Evolutionary conservation across 1,140 invertebrate species (phyloP).

Genomic region (Drosophila sp.): DNA sequence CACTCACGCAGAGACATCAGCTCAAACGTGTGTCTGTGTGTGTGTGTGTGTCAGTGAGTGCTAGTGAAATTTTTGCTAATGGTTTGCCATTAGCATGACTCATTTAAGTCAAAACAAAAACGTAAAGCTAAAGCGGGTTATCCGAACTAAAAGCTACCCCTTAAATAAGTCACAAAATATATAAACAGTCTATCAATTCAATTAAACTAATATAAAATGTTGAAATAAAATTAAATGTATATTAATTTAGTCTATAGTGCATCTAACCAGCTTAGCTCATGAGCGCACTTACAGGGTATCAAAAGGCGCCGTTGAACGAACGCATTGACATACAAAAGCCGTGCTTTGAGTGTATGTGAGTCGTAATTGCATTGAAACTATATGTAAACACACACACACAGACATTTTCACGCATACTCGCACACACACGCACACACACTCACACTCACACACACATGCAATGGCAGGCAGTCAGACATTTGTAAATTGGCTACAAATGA

Average conservation of each 20-base stretch:
- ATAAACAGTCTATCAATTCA: too few species aligned
- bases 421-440: slow-evolving; percentile 33
- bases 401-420: neutral
- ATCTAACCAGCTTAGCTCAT: neutral
- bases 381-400: slow-evolving; percentile 37
- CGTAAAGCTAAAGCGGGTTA: neutral
- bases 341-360: slow-evolving; percentile 28
- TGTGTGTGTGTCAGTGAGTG: slow-evolving; percentile 31
- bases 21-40: slow-evolving; percentile 29
- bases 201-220: too few species aligned
- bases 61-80: slow-evolving; percentile 74
- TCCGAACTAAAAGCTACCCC: neutral
- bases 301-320: slow-evolving; percentile 34
- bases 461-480: slow-evolving; percentile 66
- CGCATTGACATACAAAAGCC: slow-evolving; percentile 66
- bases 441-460: neutral
- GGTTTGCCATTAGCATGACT: slow-evolving; percentile 81
- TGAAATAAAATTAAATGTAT: neutral
- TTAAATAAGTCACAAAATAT: too few species aligned
- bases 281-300: slow-evolving; percentile 7
- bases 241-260: neutral
- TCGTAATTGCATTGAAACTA: slow-evolving; percentile 73
- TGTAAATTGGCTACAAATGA: slow-evolving; percentile 83
- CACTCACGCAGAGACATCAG: slow-evolving; percentile 20
- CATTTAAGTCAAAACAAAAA: slow-evolving; percentile 72